Conservation (phyloP, 2,797 vertebrate genomes). For the Anomalospiza imberbis region DNA sequence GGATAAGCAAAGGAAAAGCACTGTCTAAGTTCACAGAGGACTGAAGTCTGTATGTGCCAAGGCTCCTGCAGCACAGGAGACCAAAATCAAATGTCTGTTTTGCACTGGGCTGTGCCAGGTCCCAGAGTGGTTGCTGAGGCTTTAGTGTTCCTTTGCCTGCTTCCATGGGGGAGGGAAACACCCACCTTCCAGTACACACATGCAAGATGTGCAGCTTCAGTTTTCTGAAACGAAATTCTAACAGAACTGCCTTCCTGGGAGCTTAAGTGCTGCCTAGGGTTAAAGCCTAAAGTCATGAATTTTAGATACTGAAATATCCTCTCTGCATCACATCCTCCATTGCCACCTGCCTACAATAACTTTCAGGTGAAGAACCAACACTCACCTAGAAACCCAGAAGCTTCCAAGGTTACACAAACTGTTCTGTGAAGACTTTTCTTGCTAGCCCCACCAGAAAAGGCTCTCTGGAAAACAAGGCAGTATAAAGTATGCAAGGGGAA, state of each 20-base stretch:
- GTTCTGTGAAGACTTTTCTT: background rate
- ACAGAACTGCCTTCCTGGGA: background rate
- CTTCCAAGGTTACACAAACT: background rate
- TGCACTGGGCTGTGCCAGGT: background rate
- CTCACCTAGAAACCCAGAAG: background rate
- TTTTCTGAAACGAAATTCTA: background rate
- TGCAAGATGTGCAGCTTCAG: background rate
- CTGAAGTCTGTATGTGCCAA: background rate
- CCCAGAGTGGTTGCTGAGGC: background rate
- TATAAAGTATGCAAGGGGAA: background rate
- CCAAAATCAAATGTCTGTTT: background rate
- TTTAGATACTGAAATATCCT: background rate
- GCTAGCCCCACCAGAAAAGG: background rate
- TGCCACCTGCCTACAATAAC: background rate
- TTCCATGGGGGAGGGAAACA: background rate
- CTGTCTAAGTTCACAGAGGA: background rate
- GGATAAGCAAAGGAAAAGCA: background rate
- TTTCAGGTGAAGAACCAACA: background rate
- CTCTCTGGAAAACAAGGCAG: background rate
- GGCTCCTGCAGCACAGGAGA: background rate
- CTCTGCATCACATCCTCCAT: background rate
- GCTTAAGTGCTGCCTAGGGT: background rate
- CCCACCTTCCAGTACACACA: background rate
- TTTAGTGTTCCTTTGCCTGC: background rate
- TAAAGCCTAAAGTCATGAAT: background rate